A percentile compares a stretch with the other conserved stretches of the same genome.
phyloP scores from a whole-genome alignment of 2,797 vertebrate genomes.

The Fratercula arctica region DNA sequence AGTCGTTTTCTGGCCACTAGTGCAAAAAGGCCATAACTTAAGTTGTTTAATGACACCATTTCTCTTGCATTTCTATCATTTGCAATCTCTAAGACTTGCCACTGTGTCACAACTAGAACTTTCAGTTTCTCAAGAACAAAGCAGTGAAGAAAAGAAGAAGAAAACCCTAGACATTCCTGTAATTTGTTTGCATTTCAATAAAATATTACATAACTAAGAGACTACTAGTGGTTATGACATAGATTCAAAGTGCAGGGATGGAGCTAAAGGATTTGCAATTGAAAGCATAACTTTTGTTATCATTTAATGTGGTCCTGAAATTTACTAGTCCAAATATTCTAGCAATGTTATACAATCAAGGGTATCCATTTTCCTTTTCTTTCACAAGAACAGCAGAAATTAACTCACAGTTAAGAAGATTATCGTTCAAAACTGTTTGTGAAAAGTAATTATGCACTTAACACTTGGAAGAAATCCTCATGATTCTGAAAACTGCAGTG shows the following conservation, averaged over 20 bases:
- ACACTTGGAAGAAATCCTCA: constrained; percentile 44
- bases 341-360: constrained; percentile 36
- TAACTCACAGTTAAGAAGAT: constrained; percentile 53
- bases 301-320: constrained; percentile 27
- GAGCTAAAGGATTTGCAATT: constrained; percentile 36
- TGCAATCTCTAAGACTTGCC: background rate
- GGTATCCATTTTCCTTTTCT: constrained; percentile 16
- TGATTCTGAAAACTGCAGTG: constrained; percentile 17
- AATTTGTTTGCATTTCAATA: constrained; percentile 20
- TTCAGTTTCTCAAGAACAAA: background rate
- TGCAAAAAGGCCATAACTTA: background rate
- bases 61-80: background rate
- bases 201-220: constrained; percentile 42
- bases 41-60: background rate
- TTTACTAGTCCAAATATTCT: background rate
- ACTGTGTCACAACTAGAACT: background rate
- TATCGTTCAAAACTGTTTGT: constrained; percentile 57
- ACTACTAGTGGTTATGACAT: background rate
- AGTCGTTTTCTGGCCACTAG: background rate
- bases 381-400: constrained; percentile 53
- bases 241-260: constrained; percentile 34
- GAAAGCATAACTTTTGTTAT: constrained; percentile 52
- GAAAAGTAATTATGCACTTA: constrained; percentile 61
- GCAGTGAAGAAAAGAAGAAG: background rate
- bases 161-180: fast-evolving